Conservation (phyloP, 2,888 invertebrate species). For the Oscheius sp. region DNA sequence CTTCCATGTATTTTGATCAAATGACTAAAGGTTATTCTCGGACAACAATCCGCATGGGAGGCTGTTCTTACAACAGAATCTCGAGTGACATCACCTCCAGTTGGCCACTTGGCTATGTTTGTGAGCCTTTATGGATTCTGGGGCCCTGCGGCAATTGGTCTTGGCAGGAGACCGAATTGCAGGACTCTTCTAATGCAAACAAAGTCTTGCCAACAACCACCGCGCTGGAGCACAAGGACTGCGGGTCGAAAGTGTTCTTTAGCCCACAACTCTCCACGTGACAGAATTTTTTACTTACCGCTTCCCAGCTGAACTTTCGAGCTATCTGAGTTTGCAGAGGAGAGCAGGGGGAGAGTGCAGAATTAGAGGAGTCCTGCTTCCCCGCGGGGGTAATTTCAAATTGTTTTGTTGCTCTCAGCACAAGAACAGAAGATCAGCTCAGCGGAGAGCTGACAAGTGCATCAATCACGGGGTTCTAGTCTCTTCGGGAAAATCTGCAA, state of each 20-base stretch:
- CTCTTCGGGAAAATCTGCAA: neutral
- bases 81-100: no score
- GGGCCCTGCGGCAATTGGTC: neutral
- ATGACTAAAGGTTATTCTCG: no score
- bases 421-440: neutral
- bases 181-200: neutral
- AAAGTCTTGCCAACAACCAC: neutral
- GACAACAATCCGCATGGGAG: no score
- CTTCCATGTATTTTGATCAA: no score
- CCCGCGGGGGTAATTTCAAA: neutral
- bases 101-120: neutral
- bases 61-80: no score
- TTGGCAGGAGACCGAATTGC: constrained; percentile 4
- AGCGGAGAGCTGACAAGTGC: neutral
- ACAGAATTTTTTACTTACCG: constrained; percentile 25
- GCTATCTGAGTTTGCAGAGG: neutral
- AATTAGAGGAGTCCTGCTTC: neutral
- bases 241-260: constrained; percentile 1
- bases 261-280: constrained; percentile 9
- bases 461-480: neutral
- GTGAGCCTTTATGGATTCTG: neutral
- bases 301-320: constrained; percentile 7
- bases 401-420: constrained; percentile 10
- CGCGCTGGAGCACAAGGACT: neutral
- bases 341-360: neutral